Evolutionary conservation across 1,140 invertebrate genomes (phyloP).

Genomic region (Ooceraea biroi): DNA sequence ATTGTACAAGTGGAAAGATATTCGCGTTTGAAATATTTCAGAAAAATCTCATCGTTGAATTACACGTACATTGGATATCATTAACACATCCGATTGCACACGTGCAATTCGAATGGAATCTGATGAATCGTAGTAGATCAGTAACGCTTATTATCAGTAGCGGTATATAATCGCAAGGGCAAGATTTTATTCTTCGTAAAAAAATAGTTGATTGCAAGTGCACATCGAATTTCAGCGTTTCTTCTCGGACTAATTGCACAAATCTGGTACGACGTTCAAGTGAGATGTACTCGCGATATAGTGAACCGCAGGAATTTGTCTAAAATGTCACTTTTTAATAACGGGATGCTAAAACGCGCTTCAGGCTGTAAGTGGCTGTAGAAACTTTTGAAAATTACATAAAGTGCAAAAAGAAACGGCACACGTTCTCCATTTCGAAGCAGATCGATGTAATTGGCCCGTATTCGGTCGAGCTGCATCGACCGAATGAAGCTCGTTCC

Average conservation of each 20-base stretch:
- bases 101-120: constrained; percentile 10
- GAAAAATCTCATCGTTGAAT: too few relatives aligned
- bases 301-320: constrained; percentile 1
- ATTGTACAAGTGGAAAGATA: too few relatives aligned
- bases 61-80: too few relatives aligned
- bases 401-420: background rate
- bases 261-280: constrained; percentile 57
- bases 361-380: constrained; percentile 4
- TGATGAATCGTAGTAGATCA: constrained; percentile 13
- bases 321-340: constrained; percentile 5
- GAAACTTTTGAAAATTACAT: constrained; percentile 2
- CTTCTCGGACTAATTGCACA: constrained; percentile 41
- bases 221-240: constrained; percentile 42
- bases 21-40: too few relatives aligned
- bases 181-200: constrained; percentile 66
- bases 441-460: constrained; percentile 9
- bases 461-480: background rate
- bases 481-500: background rate
- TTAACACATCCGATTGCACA: background rate
- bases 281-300: constrained; percentile 3
- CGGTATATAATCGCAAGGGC: constrained; percentile 47
- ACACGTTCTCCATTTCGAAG: background rate
- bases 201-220: constrained; percentile 73
- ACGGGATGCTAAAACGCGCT: constrained; percentile 14
- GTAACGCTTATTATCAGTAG: constrained; percentile 37